Evolutionary conservation across 2,888 invertebrate species (phyloP).

Genomic region (Leucophenga montana): DNA sequence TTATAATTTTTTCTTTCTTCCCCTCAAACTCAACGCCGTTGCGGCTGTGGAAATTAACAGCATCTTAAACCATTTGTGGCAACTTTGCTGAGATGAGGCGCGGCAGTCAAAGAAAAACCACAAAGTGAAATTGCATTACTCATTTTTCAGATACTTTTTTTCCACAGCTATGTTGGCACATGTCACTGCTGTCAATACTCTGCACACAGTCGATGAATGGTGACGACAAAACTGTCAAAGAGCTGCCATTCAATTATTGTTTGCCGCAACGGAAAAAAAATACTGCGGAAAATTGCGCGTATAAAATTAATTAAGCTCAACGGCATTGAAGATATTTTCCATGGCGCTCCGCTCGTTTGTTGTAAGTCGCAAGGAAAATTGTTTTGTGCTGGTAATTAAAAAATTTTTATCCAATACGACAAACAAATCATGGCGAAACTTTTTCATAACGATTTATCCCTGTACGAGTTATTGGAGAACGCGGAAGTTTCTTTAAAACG

Average conservation of each 20-base stretch:
- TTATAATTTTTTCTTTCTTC: constrained; percentile 49
- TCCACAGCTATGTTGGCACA: background rate
- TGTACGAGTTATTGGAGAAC: background rate
- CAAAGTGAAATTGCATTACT: constrained; percentile 20
- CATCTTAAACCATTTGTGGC: constrained; percentile 14
- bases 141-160: background rate
- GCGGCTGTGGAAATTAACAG: constrained; percentile 20
- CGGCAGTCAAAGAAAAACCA: background rate
- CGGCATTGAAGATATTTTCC: background rate
- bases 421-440: constrained; percentile 20
- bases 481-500: constrained; percentile 38
- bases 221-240: constrained; percentile 29
- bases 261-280: constrained; percentile 28
- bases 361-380: constrained; percentile 28
- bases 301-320: constrained; percentile 61
- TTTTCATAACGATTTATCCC: no score
- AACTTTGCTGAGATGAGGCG: background rate
- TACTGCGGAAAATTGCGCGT: constrained; percentile 20
- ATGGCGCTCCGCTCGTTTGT: background rate
- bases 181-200: background rate
- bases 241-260: constrained; percentile 23
- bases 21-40: constrained; percentile 20
- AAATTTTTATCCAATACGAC: constrained; percentile 41
- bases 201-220: background rate
- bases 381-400: constrained; percentile 54